These are phyloP conservation scores for Vanessa tameamea DNA, from an alignment of 1,140 invertebrate genomes.

Conservation along the genomic window DNA sequence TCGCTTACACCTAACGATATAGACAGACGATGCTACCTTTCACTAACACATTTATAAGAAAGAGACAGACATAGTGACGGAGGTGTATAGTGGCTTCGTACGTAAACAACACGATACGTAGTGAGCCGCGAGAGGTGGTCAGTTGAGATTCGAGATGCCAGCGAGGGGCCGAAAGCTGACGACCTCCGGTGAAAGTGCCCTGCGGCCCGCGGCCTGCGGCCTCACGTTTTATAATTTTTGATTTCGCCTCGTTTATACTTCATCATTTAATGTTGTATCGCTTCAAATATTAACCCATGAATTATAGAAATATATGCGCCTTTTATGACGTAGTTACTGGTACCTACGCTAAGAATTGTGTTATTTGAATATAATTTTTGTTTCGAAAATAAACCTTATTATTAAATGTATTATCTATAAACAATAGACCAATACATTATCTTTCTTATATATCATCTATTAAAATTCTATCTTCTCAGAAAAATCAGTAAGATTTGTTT, in stretches of 20 bases:
- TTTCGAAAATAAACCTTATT: background rate
- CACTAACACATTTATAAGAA: slow-evolving; percentile 49
- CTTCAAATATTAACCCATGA: too few relatives aligned
- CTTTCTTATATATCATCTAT: background rate
- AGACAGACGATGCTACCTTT: slow-evolving; percentile 54
- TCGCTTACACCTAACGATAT: slow-evolving; percentile 39
- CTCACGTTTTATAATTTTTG: slow-evolving; percentile 51
- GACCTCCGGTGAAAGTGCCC: slow-evolving; percentile 74
- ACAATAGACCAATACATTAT: background rate
- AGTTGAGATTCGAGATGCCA: slow-evolving; percentile 58
- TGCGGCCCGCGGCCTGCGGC: slow-evolving; percentile 47
- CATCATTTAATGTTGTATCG: slow-evolving; percentile 15
- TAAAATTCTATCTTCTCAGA: background rate
- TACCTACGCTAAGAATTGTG: too few relatives aligned
- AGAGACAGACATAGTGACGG: slow-evolving; percentile 46
- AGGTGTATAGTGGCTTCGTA: slow-evolving; percentile 17
- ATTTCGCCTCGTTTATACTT: slow-evolving; percentile 45
- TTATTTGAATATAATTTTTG: background rate
- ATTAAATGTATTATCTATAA: background rate
- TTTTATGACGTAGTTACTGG: too few relatives aligned
- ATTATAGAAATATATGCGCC: too few relatives aligned
- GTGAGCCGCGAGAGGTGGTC: slow-evolving; percentile 43
- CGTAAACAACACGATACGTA: slow-evolving; percentile 37
- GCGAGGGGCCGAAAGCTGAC: slow-evolving; percentile 59
- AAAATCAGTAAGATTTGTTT: background rate